phyloP scores from a whole-genome alignment of 2,888 invertebrate genomes.

The Leistus spinibarbis region DNA sequence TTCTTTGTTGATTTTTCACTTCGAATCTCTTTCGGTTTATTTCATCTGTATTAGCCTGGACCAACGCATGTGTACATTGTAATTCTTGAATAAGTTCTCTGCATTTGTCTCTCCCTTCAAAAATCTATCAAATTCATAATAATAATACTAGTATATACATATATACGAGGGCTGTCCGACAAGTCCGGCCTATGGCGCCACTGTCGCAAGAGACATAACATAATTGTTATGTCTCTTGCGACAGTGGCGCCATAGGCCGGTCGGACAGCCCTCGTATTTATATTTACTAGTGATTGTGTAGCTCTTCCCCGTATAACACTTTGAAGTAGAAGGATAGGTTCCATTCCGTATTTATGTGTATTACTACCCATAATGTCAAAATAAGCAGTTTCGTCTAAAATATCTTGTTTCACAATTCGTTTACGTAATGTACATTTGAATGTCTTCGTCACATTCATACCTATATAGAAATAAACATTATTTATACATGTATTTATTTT shows the following conservation, averaged over 20 bases:
- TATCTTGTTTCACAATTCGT: slow-evolving; percentile 44
- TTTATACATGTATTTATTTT: slow-evolving; percentile 12
- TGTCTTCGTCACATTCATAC: slow-evolving; percentile 41
- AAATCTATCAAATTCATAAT: slow-evolving; percentile 62
- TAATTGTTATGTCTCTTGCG: no score
- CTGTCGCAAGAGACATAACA: no score
- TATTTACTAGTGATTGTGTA: slow-evolving; percentile 69
- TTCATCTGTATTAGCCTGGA: slow-evolving; percentile 60
- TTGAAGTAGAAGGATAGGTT: slow-evolving; percentile 68
- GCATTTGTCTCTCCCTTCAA: slow-evolving; percentile 71
- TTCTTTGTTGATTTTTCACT: slow-evolving; percentile 52
- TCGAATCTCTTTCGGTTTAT: slow-evolving; percentile 48
- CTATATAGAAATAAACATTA: slow-evolving; percentile 33
- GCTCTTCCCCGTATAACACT: slow-evolving; percentile 73
- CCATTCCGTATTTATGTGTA: slow-evolving; percentile 49
- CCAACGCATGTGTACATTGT: slow-evolving; percentile 69
- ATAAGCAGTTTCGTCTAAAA: slow-evolving; percentile 49
- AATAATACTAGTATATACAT: not conserved
- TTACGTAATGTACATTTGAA: slow-evolving; percentile 46
- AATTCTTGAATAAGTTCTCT: slow-evolving; percentile 74
- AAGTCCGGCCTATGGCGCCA: no score
- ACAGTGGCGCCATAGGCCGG: no score
- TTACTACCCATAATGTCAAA: slow-evolving; percentile 43
- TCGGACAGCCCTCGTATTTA: no score
- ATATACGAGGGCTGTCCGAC: no score